Evolutionary conservation across 2,797 vertebrate species (phyloP).

Genomic region (Muscicapa comitata): DNA sequence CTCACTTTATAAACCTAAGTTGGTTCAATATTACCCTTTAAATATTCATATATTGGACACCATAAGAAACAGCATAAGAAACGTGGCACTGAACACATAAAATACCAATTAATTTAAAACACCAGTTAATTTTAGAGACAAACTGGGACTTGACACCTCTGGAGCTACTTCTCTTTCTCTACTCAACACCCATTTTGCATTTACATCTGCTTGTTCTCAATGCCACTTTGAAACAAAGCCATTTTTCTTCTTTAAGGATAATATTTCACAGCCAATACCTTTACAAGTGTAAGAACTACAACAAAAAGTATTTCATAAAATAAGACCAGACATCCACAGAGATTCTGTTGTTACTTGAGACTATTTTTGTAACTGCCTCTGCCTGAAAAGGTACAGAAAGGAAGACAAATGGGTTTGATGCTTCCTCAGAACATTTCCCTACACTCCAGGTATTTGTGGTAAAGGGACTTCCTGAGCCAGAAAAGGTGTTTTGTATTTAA

Average conservation of each 20-base stretch:
- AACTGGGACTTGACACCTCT: not conserved
- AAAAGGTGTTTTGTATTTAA: not conserved
- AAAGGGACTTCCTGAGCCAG: not conserved
- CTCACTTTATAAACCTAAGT: not conserved
- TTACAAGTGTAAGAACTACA: not conserved
- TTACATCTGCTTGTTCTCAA: not conserved
- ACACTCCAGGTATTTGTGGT: not conserved
- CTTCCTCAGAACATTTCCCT: not conserved
- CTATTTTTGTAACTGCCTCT: not conserved
- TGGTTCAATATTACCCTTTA: not conserved
- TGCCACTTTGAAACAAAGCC: not conserved
- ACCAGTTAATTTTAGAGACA: not conserved
- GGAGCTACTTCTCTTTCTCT: not conserved
- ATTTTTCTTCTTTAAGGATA: not conserved
- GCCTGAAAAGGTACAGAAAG: not conserved
- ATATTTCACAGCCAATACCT: not conserved
- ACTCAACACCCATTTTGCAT: not conserved
- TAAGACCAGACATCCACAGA: not conserved
- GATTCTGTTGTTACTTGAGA: not conserved
- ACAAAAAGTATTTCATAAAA: not conserved
- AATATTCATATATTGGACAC: not conserved
- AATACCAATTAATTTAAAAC: not conserved
- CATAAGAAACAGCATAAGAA: not conserved
- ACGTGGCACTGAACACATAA: not conserved
- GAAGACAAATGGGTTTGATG: not conserved